phyloP scores from a whole-genome alignment of 2,888 invertebrate genomes.

The Papilio demoleus region DNA sequence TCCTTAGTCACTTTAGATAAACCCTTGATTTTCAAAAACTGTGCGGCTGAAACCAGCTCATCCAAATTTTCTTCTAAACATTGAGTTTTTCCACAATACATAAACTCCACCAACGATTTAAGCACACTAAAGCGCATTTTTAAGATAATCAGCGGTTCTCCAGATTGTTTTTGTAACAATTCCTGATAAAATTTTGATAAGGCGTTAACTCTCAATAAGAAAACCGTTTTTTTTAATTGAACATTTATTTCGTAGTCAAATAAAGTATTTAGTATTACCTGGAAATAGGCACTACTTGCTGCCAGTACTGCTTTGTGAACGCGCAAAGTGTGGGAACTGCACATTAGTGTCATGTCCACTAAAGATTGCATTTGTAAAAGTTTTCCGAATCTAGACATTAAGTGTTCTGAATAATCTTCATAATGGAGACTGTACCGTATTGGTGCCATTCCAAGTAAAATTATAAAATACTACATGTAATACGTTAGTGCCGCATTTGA shows the following conservation, averaged over 20 bases:
- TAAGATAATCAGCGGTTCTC: slow-evolving; percentile 84
- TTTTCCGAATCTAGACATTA: slow-evolving; percentile 87
- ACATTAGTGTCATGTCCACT: slow-evolving; percentile 89
- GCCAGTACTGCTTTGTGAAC: slow-evolving; percentile 90
- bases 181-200: slow-evolving; percentile 66
- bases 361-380: slow-evolving; percentile 88
- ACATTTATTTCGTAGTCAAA: slow-evolving; percentile 7
- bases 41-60: slow-evolving; percentile 87
- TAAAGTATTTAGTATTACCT: slow-evolving; percentile 72
- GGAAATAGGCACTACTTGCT: slow-evolving; percentile 88
- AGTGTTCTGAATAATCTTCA: slow-evolving; percentile 87
- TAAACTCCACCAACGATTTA: slow-evolving; percentile 89
- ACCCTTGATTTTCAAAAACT: slow-evolving; percentile 87
- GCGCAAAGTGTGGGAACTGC: slow-evolving; percentile 88
- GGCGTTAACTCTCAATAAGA: background rate
- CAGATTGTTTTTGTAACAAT: slow-evolving; percentile 82
- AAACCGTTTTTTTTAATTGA: slow-evolving; percentile 23
- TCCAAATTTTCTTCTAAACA: slow-evolving; percentile 87
- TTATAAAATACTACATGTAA: slow-evolving; percentile 11
- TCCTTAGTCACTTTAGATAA: slow-evolving; percentile 83
- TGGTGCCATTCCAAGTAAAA: slow-evolving; percentile 68
- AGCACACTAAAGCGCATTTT: slow-evolving; percentile 88
- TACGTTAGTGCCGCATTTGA: slow-evolving; percentile 31
- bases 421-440: slow-evolving; percentile 86
- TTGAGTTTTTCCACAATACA: slow-evolving; percentile 90